These are phyloP conservation scores for Channa argus DNA, from an alignment of 2,113 vertebrate genomes.

Conservation along the genomic window DNA sequence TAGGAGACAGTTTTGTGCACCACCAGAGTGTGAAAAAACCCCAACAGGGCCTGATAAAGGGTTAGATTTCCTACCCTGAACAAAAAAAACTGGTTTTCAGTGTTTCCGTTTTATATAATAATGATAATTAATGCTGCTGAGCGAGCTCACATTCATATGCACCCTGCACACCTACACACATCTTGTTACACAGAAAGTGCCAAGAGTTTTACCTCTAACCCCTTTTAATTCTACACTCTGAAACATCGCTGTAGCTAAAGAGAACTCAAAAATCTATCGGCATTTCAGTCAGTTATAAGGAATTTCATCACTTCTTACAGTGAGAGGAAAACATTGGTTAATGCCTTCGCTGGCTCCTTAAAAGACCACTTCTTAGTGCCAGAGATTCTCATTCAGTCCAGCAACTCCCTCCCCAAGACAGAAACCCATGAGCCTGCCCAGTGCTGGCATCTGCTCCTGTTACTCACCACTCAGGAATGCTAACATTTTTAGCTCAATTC, in stretches of 20 bases:
- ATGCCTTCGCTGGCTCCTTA: not conserved
- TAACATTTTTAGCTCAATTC: constrained; percentile 17
- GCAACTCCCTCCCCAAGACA: not conserved
- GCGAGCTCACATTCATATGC: not conserved
- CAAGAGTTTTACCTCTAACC: not conserved
- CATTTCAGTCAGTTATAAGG: constrained; percentile 1
- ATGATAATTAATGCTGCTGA: not conserved
- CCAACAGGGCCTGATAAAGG: too few species aligned
- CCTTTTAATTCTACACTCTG: not conserved
- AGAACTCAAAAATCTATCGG: not conserved
- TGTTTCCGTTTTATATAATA: not conserved
- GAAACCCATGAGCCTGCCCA: constrained; percentile 8
- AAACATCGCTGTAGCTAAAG: not conserved
- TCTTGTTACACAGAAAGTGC: not conserved
- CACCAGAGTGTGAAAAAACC: too few species aligned
- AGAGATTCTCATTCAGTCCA: constrained; percentile 18
- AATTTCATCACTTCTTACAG: not conserved
- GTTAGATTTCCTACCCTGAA: too few species aligned
- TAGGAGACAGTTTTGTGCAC: too few species aligned
- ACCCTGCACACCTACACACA: too few species aligned
- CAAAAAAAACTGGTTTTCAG: too few species aligned
- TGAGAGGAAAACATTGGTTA: not conserved
- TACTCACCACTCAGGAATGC: constrained; percentile 12
- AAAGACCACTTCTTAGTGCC: constrained; percentile 28
- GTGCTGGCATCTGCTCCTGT: not conserved